Base-by-base conservation (phyloP, 2,888 invertebrate species). In the Ectemnius continuus region DNA sequence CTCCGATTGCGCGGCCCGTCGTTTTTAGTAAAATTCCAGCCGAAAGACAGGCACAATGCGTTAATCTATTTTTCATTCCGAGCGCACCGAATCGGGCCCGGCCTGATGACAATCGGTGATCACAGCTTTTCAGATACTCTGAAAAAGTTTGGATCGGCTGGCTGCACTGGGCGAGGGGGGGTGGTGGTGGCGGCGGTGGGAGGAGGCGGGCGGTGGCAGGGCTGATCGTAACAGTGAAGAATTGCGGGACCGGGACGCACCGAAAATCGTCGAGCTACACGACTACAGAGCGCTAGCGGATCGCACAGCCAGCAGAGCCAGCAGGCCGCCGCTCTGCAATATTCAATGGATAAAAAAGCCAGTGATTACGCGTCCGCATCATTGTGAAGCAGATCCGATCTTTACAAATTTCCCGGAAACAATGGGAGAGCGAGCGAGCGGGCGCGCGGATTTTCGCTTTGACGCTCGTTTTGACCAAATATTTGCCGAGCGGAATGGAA, bases 401-500 rank as follows among this genome's bases (percentile, higher is more conserved):
- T 78, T 83, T 83, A 78, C 76, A 83, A 83, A 81, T 82, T 83
- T 83, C 70, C 36, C 57, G 71, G 75, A 78, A 83, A 83, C 83
- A 82, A 76, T 81, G 78, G 70, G 65, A 68, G 67, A 59, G 20
- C 65, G 67, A 26, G 62, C 47, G 70, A 60, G 62, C 68, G 52
- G 52, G 14, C 52, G 68, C 69, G 79, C 67, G 67, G 71, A 71
- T 74, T 80, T 80, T 76, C 79, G 73, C 79, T 80, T 78, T 83
- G 78, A 80, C 83, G 83, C 80, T 74, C 78, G 78, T 82, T 82
- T 82, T 82, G 76, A 76, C 76, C 82, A 82, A 82, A 82, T 83
- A 82, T 82, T 82, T 82, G 81, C 70, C 75, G 76, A 78, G 68
- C 75, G 76, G 67, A 82, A 83, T 82, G 78, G 75, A 82, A 83